A percentile compares a stretch with the other conserved stretches of the same genome.
Evolutionary conservation across 2,113 vertebrate species (phyloP).

Genomic region (Thunnus maccoyii): DNA sequence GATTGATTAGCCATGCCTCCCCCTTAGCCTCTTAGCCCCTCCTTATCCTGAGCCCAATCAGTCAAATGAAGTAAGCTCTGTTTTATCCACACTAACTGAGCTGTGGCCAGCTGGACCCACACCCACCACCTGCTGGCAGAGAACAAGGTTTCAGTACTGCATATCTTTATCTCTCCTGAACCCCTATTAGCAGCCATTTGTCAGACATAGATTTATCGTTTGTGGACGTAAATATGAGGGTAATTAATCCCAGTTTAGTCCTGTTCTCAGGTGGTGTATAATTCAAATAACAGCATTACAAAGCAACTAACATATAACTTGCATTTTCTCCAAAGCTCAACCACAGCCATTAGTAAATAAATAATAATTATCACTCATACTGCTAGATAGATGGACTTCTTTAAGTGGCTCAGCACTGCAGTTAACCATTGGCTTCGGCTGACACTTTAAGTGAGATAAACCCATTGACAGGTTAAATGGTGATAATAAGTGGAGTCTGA

Average conservation of each 20-base stretch:
- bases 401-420: constrained; percentile 48
- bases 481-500: constrained; percentile 32
- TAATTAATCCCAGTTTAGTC: constrained; percentile 2
- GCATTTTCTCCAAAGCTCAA: too few species aligned
- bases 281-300: constrained; percentile 3
- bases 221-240: neutral
- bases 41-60: constrained; percentile 86
- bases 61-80: constrained; percentile 86
- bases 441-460: constrained; percentile 58
- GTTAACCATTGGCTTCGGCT: constrained; percentile 23
- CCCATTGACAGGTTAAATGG: constrained; percentile 37
- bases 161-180: neutral
- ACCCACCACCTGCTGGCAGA: constrained; percentile 55
- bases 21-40: constrained; percentile 82
- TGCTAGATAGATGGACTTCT: constrained; percentile 21
- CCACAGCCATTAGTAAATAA: too few species aligned
- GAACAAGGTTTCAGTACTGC: constrained; percentile 14
- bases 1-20: constrained; percentile 88
- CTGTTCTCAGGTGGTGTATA: neutral
- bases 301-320: neutral
- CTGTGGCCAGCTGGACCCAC: constrained; percentile 71
- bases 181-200: neutral
- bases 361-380: neutral
- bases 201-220: neutral
- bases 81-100: constrained; percentile 82